Conservation (phyloP, 2,797 vertebrate genomes). For the Numenius phaeopus region DNA sequence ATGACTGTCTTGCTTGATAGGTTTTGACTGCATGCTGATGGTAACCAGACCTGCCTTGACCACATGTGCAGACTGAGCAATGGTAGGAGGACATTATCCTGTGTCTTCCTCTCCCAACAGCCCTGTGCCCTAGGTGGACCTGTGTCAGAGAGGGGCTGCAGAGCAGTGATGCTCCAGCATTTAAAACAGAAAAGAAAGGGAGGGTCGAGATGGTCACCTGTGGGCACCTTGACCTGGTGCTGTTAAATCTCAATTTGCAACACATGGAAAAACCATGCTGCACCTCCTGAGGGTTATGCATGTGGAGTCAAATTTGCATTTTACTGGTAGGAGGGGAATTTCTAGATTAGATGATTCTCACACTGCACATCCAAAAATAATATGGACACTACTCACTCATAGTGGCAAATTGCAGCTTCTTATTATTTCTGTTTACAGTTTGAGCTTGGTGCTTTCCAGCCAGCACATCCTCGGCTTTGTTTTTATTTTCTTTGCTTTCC, state of each 20-base stretch:
- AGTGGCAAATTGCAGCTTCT: neutral
- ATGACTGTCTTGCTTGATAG: neutral
- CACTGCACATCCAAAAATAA: neutral
- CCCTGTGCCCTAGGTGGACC: neutral
- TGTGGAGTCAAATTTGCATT: neutral
- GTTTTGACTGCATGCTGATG: neutral
- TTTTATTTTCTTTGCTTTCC: neutral
- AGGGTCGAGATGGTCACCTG: neutral
- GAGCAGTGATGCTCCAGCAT: neutral
- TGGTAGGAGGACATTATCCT: rapidly evolving
- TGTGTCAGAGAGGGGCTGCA: neutral
- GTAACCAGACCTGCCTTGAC: neutral
- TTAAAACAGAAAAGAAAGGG: neutral
- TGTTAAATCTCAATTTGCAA: neutral
- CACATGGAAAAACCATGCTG: rapidly evolving
- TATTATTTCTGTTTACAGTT: neutral
- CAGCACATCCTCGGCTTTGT: neutral
- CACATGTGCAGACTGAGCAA: rapidly evolving
- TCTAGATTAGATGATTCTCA: neutral
- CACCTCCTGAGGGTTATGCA: neutral
- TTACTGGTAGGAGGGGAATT: neutral
- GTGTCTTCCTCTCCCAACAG: neutral
- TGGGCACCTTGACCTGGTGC: neutral
- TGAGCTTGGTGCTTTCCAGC: neutral
- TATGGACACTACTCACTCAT: rapidly evolving